These are phyloP conservation scores for Stegastes partitus DNA, from an alignment of 2,113 vertebrate genomes.

Conservation along the genomic window DNA sequence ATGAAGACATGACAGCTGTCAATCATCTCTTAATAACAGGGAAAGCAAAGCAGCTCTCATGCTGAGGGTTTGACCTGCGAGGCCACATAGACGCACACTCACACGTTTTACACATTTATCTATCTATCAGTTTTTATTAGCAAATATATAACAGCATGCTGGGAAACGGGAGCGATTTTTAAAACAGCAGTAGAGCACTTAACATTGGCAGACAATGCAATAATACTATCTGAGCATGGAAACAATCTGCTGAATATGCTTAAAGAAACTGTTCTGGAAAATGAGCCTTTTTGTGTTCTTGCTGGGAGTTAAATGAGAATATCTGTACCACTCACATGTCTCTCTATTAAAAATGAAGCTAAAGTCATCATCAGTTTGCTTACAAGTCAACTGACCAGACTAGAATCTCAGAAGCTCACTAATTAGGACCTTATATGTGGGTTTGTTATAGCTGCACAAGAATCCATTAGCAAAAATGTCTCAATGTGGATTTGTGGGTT, in stretches of 20 bases:
- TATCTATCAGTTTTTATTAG: constrained; percentile 53
- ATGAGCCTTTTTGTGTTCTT: background rate
- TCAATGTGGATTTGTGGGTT: background rate
- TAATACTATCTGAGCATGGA: background rate
- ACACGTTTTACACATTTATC: constrained; percentile 46
- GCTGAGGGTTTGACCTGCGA: constrained; percentile 55
- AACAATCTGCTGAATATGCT: background rate
- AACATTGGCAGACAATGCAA: background rate
- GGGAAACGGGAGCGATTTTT: constrained; percentile 21
- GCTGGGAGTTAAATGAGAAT: background rate
- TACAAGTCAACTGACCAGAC: background rate
- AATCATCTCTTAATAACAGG: constrained; percentile 75
- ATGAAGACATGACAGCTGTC: constrained; percentile 84
- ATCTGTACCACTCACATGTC: background rate
- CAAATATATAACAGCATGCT: constrained; percentile 42
- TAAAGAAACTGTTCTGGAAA: background rate
- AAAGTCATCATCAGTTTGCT: background rate
- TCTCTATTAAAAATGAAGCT: background rate
- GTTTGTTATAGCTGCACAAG: background rate
- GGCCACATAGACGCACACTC: constrained; percentile 41
- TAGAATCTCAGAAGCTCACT: background rate
- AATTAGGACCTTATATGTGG: background rate
- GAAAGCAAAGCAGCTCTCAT: constrained; percentile 64
- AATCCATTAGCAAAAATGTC: background rate
- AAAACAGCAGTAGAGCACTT: constrained; percentile 33